Evolutionary conservation across 1,140 invertebrate genomes (phyloP).

Genomic region (Diabrotica undecimpunctata): DNA sequence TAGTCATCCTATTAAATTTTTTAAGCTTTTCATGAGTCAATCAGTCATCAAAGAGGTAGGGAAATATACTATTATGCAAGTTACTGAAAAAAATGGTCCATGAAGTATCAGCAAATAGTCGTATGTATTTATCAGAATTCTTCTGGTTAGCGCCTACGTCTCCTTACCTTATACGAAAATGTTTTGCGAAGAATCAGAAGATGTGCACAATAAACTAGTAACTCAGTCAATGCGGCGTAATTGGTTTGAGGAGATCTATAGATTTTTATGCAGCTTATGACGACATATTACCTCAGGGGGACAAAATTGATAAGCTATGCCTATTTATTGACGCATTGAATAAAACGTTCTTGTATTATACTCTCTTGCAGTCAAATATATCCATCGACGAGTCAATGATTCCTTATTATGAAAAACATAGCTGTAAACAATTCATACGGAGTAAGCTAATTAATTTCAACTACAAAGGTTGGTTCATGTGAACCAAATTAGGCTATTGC

Average conservation of each 20-base stretch:
- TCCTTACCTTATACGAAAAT: slow-evolving; percentile 25
- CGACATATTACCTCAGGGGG: no score
- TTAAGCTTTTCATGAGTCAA: not conserved
- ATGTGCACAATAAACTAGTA: slow-evolving; percentile 33
- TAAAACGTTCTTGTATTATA: no score
- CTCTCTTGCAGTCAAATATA: slow-evolving; percentile 20
- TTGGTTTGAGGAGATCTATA: slow-evolving; percentile 31
- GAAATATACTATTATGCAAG: not conserved
- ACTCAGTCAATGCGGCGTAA: slow-evolving; percentile 28
- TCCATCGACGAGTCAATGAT: slow-evolving; percentile 36
- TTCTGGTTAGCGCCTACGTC: slow-evolving; percentile 34
- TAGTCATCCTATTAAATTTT: not conserved
- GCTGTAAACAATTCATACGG: slow-evolving; percentile 35
- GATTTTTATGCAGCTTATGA: no score
- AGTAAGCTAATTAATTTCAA: slow-evolving; percentile 31
- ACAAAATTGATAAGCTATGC: no score
- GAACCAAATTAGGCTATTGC: slow-evolving; percentile 21
- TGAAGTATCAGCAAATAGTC: slow-evolving; percentile 21
- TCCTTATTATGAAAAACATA: slow-evolving; percentile 32
- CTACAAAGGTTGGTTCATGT: slow-evolving; percentile 29
- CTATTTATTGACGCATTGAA: slow-evolving; percentile 12
- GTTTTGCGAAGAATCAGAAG: slow-evolving; percentile 33
- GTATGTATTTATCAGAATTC: slow-evolving; percentile 28
- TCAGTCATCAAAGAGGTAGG: not conserved
- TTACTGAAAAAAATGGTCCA: not conserved